These are phyloP conservation scores for Cairina moschata DNA, from an alignment of 2,113 vertebrate species.

Conservation along the genomic window DNA sequence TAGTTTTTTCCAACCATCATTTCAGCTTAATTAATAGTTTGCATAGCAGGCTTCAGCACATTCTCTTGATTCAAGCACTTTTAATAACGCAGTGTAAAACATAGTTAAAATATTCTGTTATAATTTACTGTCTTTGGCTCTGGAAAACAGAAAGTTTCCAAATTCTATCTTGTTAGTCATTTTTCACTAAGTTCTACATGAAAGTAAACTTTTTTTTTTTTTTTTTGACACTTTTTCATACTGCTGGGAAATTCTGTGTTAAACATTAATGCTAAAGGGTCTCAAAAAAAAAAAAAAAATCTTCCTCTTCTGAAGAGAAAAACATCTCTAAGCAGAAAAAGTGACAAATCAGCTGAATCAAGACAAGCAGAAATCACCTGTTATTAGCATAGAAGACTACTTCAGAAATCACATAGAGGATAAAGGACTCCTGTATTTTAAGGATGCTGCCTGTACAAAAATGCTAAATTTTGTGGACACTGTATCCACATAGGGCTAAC, in stretches of 20 bases:
- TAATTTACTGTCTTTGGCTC: neutral
- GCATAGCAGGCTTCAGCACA: neutral
- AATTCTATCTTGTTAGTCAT: neutral
- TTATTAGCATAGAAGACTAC: conserved; percentile 30
- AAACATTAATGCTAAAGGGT: neutral
- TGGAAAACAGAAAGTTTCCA: neutral
- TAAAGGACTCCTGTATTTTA: neutral
- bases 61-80: neutral
- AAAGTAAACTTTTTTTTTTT: neutral
- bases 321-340: neutral
- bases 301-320: neutral
- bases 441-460: neutral
- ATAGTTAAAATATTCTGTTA: neutral
- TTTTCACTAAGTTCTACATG: neutral
- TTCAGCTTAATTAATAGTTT: neutral
- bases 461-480: neutral
- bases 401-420: neutral
- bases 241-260: neutral
- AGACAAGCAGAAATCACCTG: conserved; percentile 43
- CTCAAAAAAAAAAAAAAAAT: neutral
- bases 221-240: neutral
- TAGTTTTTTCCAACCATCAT: neutral
- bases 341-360: neutral
- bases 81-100: neutral
- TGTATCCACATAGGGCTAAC: neutral